A percentile compares a stretch with the other conserved stretches of the same genome.
Evolutionary conservation across 2,888 invertebrate species (phyloP).

Genomic region (Euzophera pinguis): DNA sequence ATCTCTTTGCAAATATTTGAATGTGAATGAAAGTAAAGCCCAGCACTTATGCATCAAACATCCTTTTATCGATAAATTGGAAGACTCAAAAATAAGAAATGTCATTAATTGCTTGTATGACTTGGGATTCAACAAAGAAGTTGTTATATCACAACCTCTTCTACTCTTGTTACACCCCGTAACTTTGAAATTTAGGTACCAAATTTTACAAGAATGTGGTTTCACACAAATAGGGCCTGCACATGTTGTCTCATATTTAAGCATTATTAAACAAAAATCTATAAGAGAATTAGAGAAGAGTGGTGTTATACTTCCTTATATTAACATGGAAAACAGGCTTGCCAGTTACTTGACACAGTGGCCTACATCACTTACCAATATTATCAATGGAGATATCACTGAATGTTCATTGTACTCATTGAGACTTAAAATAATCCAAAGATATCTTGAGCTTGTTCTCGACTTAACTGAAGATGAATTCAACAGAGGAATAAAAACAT

Average conservation of each 20-base stretch:
- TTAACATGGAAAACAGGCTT: slow-evolving; percentile 64
- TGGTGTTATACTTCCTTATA: slow-evolving; percentile 35
- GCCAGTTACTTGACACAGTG: slow-evolving; percentile 67
- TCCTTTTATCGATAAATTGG: slow-evolving; percentile 51
- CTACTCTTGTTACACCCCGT: slow-evolving; percentile 58
- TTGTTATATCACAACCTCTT: slow-evolving; percentile 47
- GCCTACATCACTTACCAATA: slow-evolving; percentile 69
- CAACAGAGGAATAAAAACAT: slow-evolving; percentile 54
- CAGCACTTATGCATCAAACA: slow-evolving; percentile 53
- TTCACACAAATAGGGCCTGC: slow-evolving; percentile 38
- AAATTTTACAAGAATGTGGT: slow-evolving; percentile 68
- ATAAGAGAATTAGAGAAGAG: slow-evolving; percentile 49
- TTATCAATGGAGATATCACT: slow-evolving; percentile 53
- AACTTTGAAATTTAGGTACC: slow-evolving; percentile 55
- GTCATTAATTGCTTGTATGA: slow-evolving; percentile 44
- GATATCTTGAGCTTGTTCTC: slow-evolving; percentile 62
- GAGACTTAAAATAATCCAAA: slow-evolving; percentile 63
- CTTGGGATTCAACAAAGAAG: slow-evolving; percentile 46
- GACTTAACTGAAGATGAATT: slow-evolving; percentile 62
- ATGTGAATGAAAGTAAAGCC: slow-evolving; percentile 48
- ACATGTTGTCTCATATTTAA: slow-evolving; percentile 47
- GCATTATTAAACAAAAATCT: slow-evolving; percentile 49
- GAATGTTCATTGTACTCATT: slow-evolving; percentile 46
- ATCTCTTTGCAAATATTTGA: slow-evolving; percentile 47
- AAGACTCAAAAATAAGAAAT: slow-evolving; percentile 35